Base-by-base conservation (phyloP, 2,113 vertebrate genomes). In the Prinia subflava region DNA sequence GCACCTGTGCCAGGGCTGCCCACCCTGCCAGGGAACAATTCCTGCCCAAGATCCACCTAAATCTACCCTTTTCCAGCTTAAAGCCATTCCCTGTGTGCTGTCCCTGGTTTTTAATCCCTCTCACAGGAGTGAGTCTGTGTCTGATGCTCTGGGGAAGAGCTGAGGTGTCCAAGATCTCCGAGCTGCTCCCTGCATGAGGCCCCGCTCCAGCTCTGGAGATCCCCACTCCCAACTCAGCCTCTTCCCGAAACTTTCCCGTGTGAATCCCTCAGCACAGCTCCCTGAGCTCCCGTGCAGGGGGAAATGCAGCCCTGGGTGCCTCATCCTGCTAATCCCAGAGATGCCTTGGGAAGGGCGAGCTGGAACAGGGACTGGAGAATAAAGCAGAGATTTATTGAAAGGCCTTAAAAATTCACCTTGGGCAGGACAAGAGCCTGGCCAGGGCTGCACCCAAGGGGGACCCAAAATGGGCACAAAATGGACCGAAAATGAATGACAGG, bases 191-290 rank as follows among this genome's bases (percentile, higher is more conserved):
- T 50, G 42, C 7, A 2, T 15, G 35, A 9, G 50, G 27, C 5
- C 3, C 2, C 1, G 0, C 25, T 83, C 62, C 6, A 9, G 1
- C 44, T 47, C 3, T 9, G 22, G 21, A 22, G 11, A 2, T 37
- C 47, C 41, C 37, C n/a, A 7, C 11, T 37, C 47, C 7, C 53
- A 50, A 4, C 37, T 2, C 35, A 17, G 21, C 53, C 28, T 4
- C 49, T 87, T 27, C 44, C 60, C 67, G 4, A 0, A n/a, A 2
- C 21, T 33, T n/a, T 7, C n/a, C 64, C 1, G 2, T 3, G 56
- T 21, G 64, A 14, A n/a, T 46, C 14, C 2, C 39, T 18, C 8
- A 8, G 5, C 31, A 44, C 23, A 47, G 27, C 6, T 0, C 25
- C 39, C 37, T 1, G 15, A 31, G 47, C 33, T 57, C 56, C 56